Base-by-base conservation (phyloP, 1,140 invertebrate species). In the Ostrea denselamellosa region DNA sequence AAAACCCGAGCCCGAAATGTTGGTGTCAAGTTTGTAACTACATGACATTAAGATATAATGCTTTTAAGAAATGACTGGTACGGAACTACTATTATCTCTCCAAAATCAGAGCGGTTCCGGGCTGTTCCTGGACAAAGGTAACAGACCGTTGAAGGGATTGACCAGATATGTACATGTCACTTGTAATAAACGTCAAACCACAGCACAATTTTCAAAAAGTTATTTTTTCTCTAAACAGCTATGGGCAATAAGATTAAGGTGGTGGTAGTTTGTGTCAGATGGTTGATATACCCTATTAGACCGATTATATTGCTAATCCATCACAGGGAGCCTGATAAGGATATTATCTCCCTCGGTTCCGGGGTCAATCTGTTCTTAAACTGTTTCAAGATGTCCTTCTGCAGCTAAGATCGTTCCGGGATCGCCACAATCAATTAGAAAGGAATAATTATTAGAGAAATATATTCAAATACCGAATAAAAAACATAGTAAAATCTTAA, bases 181-280 rank as follows among this genome's bases (percentile, higher is more conserved):
- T 77, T 77, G 68, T 77, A 14, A 34, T 77, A 28, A 77, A 77
- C 68, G 28, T 14, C 28, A 25, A 68, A 68, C 25, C 28, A 25
- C 68, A 34, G 25, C 28, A 77, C 25, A 77, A 9, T 34, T 62
- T 28, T 28, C 68, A 34, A 34, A 34, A 22, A 77, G 68, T 2
- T 77, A 77, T 77, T 77, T 28, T 77, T 77, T 77, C 25, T 77
- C 22, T 77, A 77, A 77, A 77, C 68, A 77, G 68, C 68, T 77
- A 34, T 12, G 25, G 68, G 68, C 68, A 9, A 3, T 44, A 25
- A 25, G 10, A 77, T 77, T 12, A 9, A 34, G 68, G 25, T 25
- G 68, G 28, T 12, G 25, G 68, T 77, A 77, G 12, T 25, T 25
- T 77, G 28, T 77, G 68, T 77, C 28, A 28, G 14, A 12, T 77